Evolutionary conservation across 2,797 vertebrate genomes (phyloP).

Genomic region (Sparus aurata): DNA sequence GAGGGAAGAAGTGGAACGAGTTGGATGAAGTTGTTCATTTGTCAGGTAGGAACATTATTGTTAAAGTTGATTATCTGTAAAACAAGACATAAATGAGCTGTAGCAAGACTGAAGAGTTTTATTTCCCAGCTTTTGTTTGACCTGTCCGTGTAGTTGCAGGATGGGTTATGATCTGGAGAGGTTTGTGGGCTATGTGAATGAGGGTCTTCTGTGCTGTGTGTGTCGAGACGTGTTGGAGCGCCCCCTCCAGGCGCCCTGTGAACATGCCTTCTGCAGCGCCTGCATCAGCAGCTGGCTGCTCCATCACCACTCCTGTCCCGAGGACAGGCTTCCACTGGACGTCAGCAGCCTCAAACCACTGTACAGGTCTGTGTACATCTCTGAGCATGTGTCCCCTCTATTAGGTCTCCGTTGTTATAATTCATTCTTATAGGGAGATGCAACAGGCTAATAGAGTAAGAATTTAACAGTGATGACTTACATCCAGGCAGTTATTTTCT

Average conservation of each 20-base stretch:
- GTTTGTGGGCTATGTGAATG: slow-evolving; percentile 93
- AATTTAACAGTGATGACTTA: no score
- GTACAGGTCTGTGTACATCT: slow-evolving; percentile 84
- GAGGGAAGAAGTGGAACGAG: slow-evolving; percentile 22
- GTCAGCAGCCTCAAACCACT: slow-evolving; percentile 87
- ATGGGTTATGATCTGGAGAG: slow-evolving; percentile 94
- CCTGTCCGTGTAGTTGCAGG: slow-evolving; percentile 58
- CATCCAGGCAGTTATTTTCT: no score
- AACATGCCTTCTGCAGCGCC: slow-evolving; percentile 91
- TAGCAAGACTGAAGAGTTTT: not conserved
- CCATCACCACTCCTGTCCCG: slow-evolving; percentile 91
- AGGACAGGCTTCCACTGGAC: slow-evolving; percentile 90
- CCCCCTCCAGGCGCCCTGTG: slow-evolving; percentile 93
- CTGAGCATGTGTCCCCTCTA: not conserved
- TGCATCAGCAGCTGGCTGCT: slow-evolving; percentile 93
- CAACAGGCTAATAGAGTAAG: no score
- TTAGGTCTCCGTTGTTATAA: not conserved
- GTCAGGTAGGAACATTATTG: slow-evolving; percentile 62
- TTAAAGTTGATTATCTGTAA: no score
- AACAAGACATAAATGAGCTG: no score
- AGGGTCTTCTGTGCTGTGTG: slow-evolving; percentile 92
- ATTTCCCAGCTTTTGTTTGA: slow-evolving; percentile 7
- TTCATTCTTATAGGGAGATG: not conserved
- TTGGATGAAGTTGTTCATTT: slow-evolving; percentile 41
- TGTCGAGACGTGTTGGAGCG: slow-evolving; percentile 92